Base-by-base conservation (phyloP, 2,888 invertebrate genomes). In the Lepidochrysops patricia region DNA sequence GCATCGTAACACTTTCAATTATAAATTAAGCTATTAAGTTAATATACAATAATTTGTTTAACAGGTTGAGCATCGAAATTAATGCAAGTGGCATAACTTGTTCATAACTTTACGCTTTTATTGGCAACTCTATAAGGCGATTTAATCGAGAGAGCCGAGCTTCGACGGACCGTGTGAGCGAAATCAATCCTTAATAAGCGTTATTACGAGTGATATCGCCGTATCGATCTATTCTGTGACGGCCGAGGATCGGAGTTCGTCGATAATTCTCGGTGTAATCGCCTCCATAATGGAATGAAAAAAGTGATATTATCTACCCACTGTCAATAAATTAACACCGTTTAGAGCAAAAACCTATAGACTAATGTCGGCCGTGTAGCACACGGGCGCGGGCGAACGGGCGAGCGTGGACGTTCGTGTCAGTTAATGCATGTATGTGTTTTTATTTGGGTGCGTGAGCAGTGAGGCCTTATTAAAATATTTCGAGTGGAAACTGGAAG, bases 401-500 rank as follows among this genome's bases (percentile, higher is more conserved):
- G 79, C 76, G 79, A 79, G 76, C 77, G 79, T 74, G 76, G 73
- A 69, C 71, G 75, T 79, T 76, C 78, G 76, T 77, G 77, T 74
- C 68, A 67, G 77, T 80, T 77, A 70, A 78, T 81, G 77, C 75
- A 80, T 78, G 77, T 83, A 77, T 82, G 80, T 81, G 80, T 84
- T 84, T 86, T 86, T 87, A 85, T 88, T 87, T 84, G 83, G 84
- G 81, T 86, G 88, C 88, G 89, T 87, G 89, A 82, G 84, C 85
- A 82, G 84, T 80, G 85, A 82, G 81, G 84, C 82, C 87, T 88
- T 89, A 89, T 88, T 89, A 89, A 88, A 89, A 89, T 88, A 89
- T 89, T 89, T 89, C 86, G 87, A 87, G 81, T 87, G 83, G 88
- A 89, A 89, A 89, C 89, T 89, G 89, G 89, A 86, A 87, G 89